These are phyloP conservation scores for Nephila pilipes DNA, from an alignment of 1,140 invertebrate species.

Conservation along the genomic window DNA sequence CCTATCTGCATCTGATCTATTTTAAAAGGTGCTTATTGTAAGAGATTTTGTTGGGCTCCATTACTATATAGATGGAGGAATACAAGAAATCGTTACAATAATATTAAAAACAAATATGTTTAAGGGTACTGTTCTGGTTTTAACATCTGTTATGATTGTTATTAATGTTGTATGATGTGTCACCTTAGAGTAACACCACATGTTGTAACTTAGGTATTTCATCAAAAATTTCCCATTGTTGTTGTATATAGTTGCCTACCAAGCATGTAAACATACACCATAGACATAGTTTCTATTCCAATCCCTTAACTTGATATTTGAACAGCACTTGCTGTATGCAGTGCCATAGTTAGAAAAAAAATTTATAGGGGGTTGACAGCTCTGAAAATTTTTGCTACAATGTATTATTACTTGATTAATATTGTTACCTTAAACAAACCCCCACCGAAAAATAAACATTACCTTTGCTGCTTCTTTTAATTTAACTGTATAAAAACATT, in stretches of 20 bases:
- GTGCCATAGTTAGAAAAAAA: conserved; percentile 31
- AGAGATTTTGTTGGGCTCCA: conserved; percentile 66
- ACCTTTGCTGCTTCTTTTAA: not conserved
- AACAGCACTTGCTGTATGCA: conserved; percentile 47
- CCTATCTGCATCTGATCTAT: conserved; percentile 63
- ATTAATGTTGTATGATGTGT: conserved; percentile 71
- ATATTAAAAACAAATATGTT: conserved; percentile 59
- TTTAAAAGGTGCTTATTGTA: conserved; percentile 76
- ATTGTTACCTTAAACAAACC: not conserved
- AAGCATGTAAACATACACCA: conserved; percentile 61
- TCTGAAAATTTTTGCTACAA: conserved; percentile 45
- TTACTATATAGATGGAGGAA: conserved; percentile 60
- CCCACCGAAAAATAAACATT: conserved; percentile 22
- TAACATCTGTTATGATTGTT: conserved; percentile 71
- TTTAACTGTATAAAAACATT: no score
- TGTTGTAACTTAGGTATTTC: conserved; percentile 69
- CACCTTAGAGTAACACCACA: conserved; percentile 43
- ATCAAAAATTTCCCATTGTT: conserved; percentile 60
- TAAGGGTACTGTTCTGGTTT: conserved; percentile 72
- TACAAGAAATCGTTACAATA: conserved; percentile 57
- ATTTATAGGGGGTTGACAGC: conserved; percentile 40
- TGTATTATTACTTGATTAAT: conserved; percentile 4
- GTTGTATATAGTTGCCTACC: conserved; percentile 68
- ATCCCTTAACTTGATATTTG: conserved; percentile 67
- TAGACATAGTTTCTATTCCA: conserved; percentile 36